Conservation (phyloP, 2,888 invertebrate species). For the Azorinus chamasolen region DNA sequence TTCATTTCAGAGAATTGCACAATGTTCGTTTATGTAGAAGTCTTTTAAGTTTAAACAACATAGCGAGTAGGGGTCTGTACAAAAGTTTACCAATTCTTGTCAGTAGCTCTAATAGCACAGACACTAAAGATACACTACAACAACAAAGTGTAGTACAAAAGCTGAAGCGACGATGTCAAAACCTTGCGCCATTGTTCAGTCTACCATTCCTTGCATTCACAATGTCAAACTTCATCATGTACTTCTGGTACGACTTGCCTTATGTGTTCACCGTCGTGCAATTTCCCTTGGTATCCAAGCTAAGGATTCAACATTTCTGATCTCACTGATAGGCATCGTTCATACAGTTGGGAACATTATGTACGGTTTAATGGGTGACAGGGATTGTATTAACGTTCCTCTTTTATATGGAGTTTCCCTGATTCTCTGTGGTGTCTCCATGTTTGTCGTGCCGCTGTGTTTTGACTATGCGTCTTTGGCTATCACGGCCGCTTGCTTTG, state of each 20-base stretch:
- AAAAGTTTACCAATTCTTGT: no score
- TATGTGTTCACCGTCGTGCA: conserved; percentile 95
- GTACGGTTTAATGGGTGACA: conserved; percentile 96
- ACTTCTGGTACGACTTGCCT: conserved; percentile 96
- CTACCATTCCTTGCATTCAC: conserved; percentile 49
- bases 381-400: conserved; percentile 92
- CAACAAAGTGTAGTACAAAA: no score
- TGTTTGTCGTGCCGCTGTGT: conserved; percentile 74
- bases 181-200: no score
- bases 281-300: conserved; percentile 88
- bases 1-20: no score
- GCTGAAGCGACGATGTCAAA: no score
- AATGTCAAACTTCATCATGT: conserved; percentile 93
- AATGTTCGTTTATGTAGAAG: no score
- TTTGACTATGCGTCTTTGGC: conserved; percentile 63
- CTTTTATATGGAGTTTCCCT: conserved; percentile 94
- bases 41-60: no score
- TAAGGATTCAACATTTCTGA: conserved; percentile 89
- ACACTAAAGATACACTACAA: no score
- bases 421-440: conserved; percentile 85
- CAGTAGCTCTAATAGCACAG: no score
- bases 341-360: conserved; percentile 92
- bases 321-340: conserved; percentile 91
- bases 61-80: no score
- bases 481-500: conserved; percentile 88